These are phyloP conservation scores for Phragmatobia fuliginosa DNA, from an alignment of 2,888 invertebrate genomes.

Conservation along the genomic window DNA sequence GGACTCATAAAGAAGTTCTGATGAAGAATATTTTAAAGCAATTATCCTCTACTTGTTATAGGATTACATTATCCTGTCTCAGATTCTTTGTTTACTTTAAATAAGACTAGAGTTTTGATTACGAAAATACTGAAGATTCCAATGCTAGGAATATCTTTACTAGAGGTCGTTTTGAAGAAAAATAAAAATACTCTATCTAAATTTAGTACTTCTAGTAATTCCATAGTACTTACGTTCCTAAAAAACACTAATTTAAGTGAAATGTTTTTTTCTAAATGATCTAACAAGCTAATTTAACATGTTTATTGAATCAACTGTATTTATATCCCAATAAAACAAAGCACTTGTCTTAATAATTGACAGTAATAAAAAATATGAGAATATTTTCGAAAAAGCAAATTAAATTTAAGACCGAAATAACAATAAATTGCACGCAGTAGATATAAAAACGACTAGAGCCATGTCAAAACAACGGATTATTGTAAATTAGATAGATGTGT, in stretches of 20 bases:
- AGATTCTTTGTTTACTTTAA: too few species aligned
- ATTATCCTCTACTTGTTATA: too few species aligned
- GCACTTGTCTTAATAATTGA: constrained; percentile 27
- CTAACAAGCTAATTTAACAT: constrained; percentile 20
- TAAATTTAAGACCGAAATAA: constrained; percentile 23
- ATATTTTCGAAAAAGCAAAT: constrained; percentile 24
- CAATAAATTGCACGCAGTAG: constrained; percentile 27
- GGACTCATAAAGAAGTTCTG: not conserved
- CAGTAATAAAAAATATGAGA: constrained; percentile 19
- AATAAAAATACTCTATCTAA: not conserved
- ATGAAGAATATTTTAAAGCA: not conserved
- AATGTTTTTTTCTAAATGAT: not conserved
- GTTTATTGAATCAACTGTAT: constrained; percentile 40
- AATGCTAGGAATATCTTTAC: too few species aligned
- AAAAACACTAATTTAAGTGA: not conserved
- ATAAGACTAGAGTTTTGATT: too few species aligned
- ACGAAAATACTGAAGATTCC: too few species aligned
- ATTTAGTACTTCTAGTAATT: too few species aligned
- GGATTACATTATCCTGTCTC: too few species aligned
- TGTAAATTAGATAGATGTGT: constrained; percentile 32
- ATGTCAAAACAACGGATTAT: constrained; percentile 43
- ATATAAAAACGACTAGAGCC: constrained; percentile 27
- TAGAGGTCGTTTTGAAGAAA: too few species aligned
- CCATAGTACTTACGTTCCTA: not conserved
- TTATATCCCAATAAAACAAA: constrained; percentile 38